phyloP scores from a whole-genome alignment of 2,888 invertebrate species.

The Sturmia bella region DNA sequence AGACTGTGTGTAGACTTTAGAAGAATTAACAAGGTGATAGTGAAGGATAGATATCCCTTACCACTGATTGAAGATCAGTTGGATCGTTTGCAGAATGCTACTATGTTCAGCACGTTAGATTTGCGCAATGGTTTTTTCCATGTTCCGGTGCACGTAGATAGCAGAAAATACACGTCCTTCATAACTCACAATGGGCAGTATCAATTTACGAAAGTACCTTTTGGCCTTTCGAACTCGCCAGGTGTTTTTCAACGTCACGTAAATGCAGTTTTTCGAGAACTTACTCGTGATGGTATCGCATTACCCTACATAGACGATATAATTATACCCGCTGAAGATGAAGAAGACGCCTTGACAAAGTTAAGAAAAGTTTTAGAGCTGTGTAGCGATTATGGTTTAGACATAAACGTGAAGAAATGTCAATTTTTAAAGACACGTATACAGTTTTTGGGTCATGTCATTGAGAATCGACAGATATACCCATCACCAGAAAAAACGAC shows the following conservation, averaged over 20 bases:
- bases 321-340: slow-evolving; percentile 60
- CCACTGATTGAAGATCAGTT: slow-evolving; percentile 75
- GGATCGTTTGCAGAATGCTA: slow-evolving; percentile 73
- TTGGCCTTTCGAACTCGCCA: slow-evolving; percentile 77
- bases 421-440: slow-evolving; percentile 53
- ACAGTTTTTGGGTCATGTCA: slow-evolving; percentile 28
- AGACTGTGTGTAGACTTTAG: slow-evolving; percentile 73
- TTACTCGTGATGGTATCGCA: slow-evolving; percentile 53
- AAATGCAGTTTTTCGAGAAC: slow-evolving; percentile 71
- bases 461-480: slow-evolving; percentile 65
- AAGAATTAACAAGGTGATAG: slow-evolving; percentile 66
- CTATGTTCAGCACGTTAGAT: slow-evolving; percentile 74
- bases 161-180: slow-evolving; percentile 75
- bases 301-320: slow-evolving; percentile 69
- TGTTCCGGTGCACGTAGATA: slow-evolving; percentile 72
- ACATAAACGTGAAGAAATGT: slow-evolving; percentile 64
- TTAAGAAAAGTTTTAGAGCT: slow-evolving; percentile 29
- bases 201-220: slow-evolving; percentile 76
- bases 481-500: slow-evolving; percentile 71
- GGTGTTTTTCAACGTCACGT: slow-evolving; percentile 73
- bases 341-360: slow-evolving; percentile 59
- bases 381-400: slow-evolving; percentile 57
- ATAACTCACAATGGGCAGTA: slow-evolving; percentile 75
- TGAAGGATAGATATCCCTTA: slow-evolving; percentile 73
- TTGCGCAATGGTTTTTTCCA: slow-evolving; percentile 77